Percentiles rank a stretch among this genome's conserved stretches.
These are phyloP conservation scores for Agriopis aurantiaria DNA, from an alignment of 2,888 invertebrate genomes.

Conservation along the genomic window DNA sequence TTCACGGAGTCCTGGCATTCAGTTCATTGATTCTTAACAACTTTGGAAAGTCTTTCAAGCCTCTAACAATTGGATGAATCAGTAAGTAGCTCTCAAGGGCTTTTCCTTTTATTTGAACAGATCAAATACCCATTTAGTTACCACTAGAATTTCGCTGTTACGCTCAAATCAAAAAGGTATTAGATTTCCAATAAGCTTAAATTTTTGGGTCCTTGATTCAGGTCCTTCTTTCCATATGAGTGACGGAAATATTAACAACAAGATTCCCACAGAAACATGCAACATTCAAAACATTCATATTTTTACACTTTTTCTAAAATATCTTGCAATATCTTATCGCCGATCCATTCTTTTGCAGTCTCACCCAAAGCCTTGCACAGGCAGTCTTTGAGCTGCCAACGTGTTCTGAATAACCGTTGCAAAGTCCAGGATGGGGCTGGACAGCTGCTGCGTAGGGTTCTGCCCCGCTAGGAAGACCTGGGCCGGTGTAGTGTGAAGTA, in stretches of 20 bases:
- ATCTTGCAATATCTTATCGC: background rate
- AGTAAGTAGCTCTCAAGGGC: constrained; percentile 11
- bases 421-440: constrained; percentile 51
- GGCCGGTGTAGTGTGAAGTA: constrained; percentile 40
- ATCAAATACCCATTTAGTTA: constrained; percentile 9
- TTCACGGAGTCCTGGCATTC: constrained; percentile 18
- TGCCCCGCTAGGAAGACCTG: constrained; percentile 45
- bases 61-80: constrained; percentile 22
- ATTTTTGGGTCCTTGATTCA: background rate
- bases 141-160: background rate
- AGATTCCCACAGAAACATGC: constrained; percentile 4
- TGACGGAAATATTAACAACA: background rate
- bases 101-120: constrained; percentile 6
- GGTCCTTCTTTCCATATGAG: background rate
- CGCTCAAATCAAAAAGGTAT: background rate
- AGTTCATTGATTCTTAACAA: constrained; percentile 33
- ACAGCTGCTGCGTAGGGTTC: constrained; percentile 43
- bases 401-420: constrained; percentile 48
- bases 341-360: constrained; percentile 25
- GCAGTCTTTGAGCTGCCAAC: constrained; percentile 60
- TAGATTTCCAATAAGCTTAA: background rate
- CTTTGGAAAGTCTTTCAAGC: constrained; percentile 19
- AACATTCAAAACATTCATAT: background rate
- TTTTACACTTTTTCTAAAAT: background rate
- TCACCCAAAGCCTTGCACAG: constrained; percentile 72